Percentiles rank a stretch among this genome's conserved stretches.
Evolutionary conservation across 2,888 invertebrate genomes (phyloP).

Genomic region (Formica aserva): DNA sequence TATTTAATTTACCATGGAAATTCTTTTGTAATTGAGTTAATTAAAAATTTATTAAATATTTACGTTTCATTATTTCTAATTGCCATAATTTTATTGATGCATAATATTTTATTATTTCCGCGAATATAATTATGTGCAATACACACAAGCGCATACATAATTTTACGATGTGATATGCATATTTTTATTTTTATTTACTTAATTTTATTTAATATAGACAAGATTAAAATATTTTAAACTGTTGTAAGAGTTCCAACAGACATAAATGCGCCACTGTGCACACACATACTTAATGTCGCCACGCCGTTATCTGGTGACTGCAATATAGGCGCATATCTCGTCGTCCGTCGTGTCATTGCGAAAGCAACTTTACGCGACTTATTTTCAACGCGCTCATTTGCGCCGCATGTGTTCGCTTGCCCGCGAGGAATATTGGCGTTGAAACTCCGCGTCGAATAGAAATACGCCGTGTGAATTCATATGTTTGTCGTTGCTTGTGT

Average conservation of each 20-base stretch:
- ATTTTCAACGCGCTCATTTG: conserved; percentile 53
- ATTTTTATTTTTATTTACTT: background rate
- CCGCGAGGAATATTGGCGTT: conserved; percentile 45
- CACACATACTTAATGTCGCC: conserved; percentile 63
- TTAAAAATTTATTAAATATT: background rate
- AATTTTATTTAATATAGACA: background rate
- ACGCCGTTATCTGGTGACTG: conserved; percentile 63
- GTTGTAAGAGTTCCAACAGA: background rate
- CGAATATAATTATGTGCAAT: background rate
- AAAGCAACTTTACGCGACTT: conserved; percentile 54
- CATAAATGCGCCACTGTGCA: conserved; percentile 25
- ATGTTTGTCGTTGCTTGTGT: conserved; percentile 23
- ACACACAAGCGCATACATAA: background rate
- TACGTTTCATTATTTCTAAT: background rate
- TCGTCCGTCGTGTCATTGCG: conserved; percentile 42
- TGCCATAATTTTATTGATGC: background rate
- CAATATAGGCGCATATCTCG: conserved; percentile 42
- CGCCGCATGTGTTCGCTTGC: conserved; percentile 32
- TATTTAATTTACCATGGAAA: background rate
- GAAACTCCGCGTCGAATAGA: conserved; percentile 11
- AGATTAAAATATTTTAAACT: background rate
- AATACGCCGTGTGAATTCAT: conserved; percentile 40
- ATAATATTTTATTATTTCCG: background rate
- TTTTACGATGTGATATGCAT: background rate
- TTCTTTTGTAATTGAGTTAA: background rate